Conservation (phyloP, 2,888 invertebrate genomes). For the Drosophila siamana region DNA sequence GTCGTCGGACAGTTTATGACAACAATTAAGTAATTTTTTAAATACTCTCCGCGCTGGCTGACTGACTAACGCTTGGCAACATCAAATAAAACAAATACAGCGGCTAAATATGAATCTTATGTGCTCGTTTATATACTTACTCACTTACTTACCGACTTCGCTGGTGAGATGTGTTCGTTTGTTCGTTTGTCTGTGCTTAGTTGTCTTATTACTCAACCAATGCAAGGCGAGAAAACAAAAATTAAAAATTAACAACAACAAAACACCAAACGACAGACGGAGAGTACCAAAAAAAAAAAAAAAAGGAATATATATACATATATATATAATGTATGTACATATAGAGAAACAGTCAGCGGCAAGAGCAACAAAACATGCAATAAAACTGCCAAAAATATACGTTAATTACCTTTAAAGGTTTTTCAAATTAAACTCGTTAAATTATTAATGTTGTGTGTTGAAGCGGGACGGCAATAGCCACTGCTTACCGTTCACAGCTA, state of each 20-base stretch:
- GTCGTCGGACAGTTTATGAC: conserved; percentile 68
- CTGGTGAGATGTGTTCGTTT: conserved; percentile 2
- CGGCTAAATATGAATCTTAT: conserved; percentile 56
- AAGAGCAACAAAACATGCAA: conserved; percentile 56
- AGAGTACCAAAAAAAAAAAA: conserved; percentile 1
- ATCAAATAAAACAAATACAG: conserved; percentile 49
- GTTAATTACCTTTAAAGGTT: conserved; percentile 81
- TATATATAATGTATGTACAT: too few species aligned
- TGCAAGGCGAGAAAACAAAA: conserved; percentile 48
- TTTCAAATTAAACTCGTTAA: conserved; percentile 80
- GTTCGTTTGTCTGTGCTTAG: conserved; percentile 30
- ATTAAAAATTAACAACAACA: conserved; percentile 16
- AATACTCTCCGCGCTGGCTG: conserved; percentile 62
- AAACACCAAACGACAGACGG: background rate
- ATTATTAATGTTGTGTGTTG: conserved; percentile 60
- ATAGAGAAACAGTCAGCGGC: conserved; percentile 17
- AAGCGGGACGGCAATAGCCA: conserved; percentile 47
- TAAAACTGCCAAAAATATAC: conserved; percentile 79
- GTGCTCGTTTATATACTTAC: conserved; percentile 38
- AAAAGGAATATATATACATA: background rate
- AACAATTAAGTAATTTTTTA: conserved; percentile 79
- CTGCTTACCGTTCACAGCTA: conserved; percentile 45
- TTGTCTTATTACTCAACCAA: conserved; percentile 65
- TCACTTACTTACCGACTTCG: conserved; percentile 14
- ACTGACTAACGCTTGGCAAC: conserved; percentile 63